Conservation (phyloP, 2,888 invertebrate species). For the Eupithecia pulchellata region DNA sequence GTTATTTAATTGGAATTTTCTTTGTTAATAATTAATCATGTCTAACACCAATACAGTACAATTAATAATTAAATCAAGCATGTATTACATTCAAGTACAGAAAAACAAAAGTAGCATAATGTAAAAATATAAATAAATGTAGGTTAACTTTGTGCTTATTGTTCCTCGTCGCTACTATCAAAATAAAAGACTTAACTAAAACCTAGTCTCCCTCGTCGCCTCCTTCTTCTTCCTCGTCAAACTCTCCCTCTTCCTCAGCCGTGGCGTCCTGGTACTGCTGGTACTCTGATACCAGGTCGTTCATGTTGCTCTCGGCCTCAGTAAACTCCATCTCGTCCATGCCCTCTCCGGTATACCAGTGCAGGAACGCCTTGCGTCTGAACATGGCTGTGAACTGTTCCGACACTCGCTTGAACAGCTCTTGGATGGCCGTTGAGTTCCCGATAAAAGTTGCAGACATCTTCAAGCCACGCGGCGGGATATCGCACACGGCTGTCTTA, state of each 20-base stretch:
- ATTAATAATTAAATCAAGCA: background rate
- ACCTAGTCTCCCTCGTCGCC: constrained; percentile 86
- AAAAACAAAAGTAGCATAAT: background rate
- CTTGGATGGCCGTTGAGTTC: constrained; percentile 91
- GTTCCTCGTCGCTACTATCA: background rate
- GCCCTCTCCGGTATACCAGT: constrained; percentile 93
- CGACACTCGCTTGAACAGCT: constrained; percentile 89
- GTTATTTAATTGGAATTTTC: too few relatives aligned
- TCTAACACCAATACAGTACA: background rate
- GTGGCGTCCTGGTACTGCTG: constrained; percentile 90
- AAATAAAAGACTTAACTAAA: constrained; percentile 62
- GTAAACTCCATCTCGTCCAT: constrained; percentile 99
- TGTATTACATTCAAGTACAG: background rate
- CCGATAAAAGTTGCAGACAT: constrained; percentile 93
- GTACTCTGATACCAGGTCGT: constrained; percentile 92
- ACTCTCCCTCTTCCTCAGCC: constrained; percentile 85
- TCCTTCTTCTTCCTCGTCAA: constrained; percentile 85
- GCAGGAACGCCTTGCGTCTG: constrained; percentile 91
- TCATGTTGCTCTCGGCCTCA: constrained; percentile 98
- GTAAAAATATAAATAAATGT: background rate
- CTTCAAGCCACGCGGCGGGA: constrained; percentile 90
- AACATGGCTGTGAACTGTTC: constrained; percentile 94
- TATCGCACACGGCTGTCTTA: constrained; percentile 91
- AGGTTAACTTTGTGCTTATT: background rate
- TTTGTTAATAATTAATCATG: too few relatives aligned